These are phyloP conservation scores for Drosophila paucipuncta DNA, from an alignment of 2,888 invertebrate genomes.

Conservation along the genomic window DNA sequence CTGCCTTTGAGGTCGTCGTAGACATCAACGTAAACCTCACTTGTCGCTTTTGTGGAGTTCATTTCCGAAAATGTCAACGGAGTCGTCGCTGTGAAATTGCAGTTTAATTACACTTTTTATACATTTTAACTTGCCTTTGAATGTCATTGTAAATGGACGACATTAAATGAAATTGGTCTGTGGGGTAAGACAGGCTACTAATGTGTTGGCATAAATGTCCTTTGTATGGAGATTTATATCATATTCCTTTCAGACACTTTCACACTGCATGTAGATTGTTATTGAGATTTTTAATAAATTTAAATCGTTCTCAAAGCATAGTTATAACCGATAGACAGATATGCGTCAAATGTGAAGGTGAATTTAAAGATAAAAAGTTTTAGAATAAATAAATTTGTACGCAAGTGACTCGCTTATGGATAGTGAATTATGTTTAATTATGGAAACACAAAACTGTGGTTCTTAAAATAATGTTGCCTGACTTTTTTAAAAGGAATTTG, in stretches of 20 bases:
- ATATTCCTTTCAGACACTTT: neutral
- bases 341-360: neutral
- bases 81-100: conserved; percentile 58
- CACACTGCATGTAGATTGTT: neutral
- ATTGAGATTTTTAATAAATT: neutral
- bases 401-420: neutral
- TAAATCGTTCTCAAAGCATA: neutral
- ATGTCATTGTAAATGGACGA: conserved; percentile 49
- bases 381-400: neutral
- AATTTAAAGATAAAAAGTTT: neutral
- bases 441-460: neutral
- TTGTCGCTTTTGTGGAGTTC: conserved; percentile 33
- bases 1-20: conserved; percentile 42
- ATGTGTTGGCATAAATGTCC: conserved; percentile 13
- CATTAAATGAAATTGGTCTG: conserved; percentile 53
- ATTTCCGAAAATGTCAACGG: conserved; percentile 55
- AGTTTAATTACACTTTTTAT: conserved; percentile 67
- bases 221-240: conserved; percentile 15
- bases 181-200: conserved; percentile 8
- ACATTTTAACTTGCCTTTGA: conserved; percentile 59
- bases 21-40: conserved; percentile 32
- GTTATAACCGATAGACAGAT: neutral
- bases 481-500: neutral
- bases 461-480: neutral
- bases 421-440: neutral